A percentile compares a stretch with the other conserved stretches of the same genome.
These are phyloP conservation scores for Cantharis lateralis DNA, from an alignment of 2,888 invertebrate species.

Conservation along the genomic window DNA sequence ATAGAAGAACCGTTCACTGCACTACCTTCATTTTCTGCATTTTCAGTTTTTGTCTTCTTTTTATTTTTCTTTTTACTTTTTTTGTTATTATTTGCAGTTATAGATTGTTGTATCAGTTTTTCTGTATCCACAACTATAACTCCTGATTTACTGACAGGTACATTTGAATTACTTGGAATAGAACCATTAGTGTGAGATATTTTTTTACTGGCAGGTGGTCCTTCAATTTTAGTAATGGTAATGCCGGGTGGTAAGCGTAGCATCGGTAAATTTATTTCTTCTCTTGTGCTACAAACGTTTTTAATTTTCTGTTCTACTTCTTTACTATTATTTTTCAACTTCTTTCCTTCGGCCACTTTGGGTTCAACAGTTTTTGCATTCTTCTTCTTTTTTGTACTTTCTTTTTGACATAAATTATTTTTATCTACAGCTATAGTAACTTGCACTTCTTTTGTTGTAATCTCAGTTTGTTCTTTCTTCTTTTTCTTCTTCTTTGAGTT, in stretches of 20 bases:
- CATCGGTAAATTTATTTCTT: constrained; percentile 48
- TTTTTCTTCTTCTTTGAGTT: constrained; percentile 23
- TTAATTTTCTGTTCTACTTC: neutral
- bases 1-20: constrained; percentile 63
- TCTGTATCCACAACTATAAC: constrained; percentile 67
- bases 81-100: constrained; percentile 39
- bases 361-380: constrained; percentile 26
- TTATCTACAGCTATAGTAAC: constrained; percentile 46
- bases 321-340: neutral
- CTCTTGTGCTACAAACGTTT: constrained; percentile 25
- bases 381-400: constrained; percentile 5
- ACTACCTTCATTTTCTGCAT: constrained; percentile 33
- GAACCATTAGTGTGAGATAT: constrained; percentile 36
- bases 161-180: constrained; percentile 33
- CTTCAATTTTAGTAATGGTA: constrained; percentile 59
- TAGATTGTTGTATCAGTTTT: constrained; percentile 57
- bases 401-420: constrained; percentile 13
- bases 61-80: constrained; percentile 64
- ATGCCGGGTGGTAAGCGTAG: constrained; percentile 53
- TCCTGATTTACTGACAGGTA: constrained; percentile 58
- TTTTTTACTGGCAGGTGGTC: constrained; percentile 49
- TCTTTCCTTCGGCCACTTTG: constrained; percentile 6
- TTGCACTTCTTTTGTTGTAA: constrained; percentile 44
- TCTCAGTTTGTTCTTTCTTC: constrained; percentile 3
- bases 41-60: constrained; percentile 40